phyloP scores from a whole-genome alignment of 2,888 invertebrate genomes.

The Mythimna ferrago region DNA sequence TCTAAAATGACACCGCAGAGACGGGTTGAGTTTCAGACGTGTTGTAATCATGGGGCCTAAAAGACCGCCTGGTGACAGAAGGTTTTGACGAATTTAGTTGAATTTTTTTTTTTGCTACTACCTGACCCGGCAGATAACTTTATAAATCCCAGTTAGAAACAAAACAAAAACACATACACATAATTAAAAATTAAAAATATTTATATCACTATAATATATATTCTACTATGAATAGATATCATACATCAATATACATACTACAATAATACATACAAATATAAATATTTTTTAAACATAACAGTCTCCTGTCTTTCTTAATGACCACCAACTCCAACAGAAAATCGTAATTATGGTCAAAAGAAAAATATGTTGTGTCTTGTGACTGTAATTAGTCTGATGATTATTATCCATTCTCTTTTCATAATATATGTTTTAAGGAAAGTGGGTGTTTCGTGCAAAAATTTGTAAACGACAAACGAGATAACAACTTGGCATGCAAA shows the following conservation, averaged over 20 bases:
- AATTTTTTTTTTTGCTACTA: no score
- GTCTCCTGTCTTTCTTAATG: neutral
- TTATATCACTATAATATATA: no score
- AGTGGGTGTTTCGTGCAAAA: neutral
- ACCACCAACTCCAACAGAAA: neutral
- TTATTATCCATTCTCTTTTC: neutral
- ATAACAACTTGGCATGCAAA: constrained; percentile 12
- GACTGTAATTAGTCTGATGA: neutral
- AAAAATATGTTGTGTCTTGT: neutral
- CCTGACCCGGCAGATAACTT: no score
- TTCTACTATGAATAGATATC: no score
- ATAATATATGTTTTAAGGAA: neutral
- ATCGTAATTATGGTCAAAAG: neutral
- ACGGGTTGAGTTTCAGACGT: constrained; percentile 81
- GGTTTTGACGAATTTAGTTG: constrained; percentile 15
- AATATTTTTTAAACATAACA: neutral
- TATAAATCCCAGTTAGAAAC: no score
- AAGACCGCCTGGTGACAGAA: constrained; percentile 43
- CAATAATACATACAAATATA: no score
- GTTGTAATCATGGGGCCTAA: constrained; percentile 55
- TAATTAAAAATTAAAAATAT: no score
- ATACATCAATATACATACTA: no score
- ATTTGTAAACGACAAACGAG: neutral
- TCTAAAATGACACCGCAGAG: constrained; percentile 71
- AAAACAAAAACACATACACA: no score